A percentile compares a stretch with the other conserved stretches of the same genome.
Evolutionary conservation across 2,888 invertebrate genomes (phyloP).

Genomic region (Chaitophorus viminalis): DNA sequence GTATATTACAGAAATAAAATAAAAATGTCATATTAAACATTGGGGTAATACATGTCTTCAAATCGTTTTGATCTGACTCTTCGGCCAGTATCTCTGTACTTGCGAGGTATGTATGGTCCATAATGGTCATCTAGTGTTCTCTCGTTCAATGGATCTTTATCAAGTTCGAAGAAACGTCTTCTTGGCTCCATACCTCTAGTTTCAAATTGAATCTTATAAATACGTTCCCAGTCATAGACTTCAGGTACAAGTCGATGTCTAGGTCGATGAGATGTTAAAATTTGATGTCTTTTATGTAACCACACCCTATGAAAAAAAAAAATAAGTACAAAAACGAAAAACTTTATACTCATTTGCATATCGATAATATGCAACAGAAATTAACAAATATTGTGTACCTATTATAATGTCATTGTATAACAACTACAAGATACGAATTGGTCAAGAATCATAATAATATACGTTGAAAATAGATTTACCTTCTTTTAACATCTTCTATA

Average conservation of each 20-base stretch:
- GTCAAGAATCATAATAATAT: background rate
- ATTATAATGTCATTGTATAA: too few species aligned
- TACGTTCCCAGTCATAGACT: slow-evolving; percentile 82
- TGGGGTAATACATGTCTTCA: slow-evolving; percentile 65
- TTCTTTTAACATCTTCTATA: slow-evolving; percentile 74
- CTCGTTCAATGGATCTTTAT: slow-evolving; percentile 72
- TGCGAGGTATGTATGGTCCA: slow-evolving; percentile 78
- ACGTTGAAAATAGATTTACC: slow-evolving; percentile 64
- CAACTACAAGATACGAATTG: background rate
- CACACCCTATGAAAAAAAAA: slow-evolving; percentile 70
- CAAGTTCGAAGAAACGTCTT: slow-evolving; percentile 77
- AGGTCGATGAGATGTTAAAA: slow-evolving; percentile 65
- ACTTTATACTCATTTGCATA: background rate
- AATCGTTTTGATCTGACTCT: slow-evolving; percentile 76
- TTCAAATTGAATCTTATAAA: slow-evolving; percentile 78
- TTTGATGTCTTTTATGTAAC: slow-evolving; percentile 77
- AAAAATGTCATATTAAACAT: slow-evolving; percentile 62
- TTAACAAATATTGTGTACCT: too few species aligned
- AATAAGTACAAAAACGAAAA: background rate
- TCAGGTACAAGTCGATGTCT: slow-evolving; percentile 72
- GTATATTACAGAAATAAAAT: background rate
- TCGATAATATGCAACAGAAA: background rate
- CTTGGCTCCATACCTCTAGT: slow-evolving; percentile 77
- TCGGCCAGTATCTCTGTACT: slow-evolving; percentile 71
- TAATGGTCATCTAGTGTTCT: slow-evolving; percentile 76